Percentiles rank a stretch among this genome's conserved stretches.
phyloP scores from a whole-genome alignment of 2,113 vertebrate species.

The Gnathonemus longibarbis region DNA sequence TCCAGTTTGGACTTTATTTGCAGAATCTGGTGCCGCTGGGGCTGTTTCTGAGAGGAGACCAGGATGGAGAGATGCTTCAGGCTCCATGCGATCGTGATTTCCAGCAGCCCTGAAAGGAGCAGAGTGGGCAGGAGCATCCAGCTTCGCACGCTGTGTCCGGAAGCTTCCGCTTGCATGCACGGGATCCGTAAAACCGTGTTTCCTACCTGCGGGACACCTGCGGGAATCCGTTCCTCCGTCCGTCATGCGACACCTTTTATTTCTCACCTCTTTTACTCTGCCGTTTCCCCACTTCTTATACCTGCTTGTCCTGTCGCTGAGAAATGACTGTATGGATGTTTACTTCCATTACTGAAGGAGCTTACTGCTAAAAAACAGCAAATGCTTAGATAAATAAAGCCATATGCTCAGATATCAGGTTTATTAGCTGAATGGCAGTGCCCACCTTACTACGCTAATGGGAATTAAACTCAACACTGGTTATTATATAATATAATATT shows the following conservation, averaged over 20 bases:
- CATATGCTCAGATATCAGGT: constrained; percentile 8
- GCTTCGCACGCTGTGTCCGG: not conserved
- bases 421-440: not conserved
- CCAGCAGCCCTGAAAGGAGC: not conserved
- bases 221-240: not conserved
- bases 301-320: not conserved
- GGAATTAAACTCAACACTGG: constrained; percentile 7
- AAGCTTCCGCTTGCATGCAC: not conserved
- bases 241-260: not conserved
- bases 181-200: not conserved
- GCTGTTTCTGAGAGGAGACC: not conserved
- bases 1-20: not conserved
- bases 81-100: not conserved
- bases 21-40: not conserved
- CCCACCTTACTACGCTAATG: constrained; percentile 5
- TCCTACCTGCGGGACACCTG: not conserved
- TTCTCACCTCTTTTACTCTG: not conserved
- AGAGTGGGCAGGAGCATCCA: not conserved
- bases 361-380: not conserved
- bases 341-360: not conserved
- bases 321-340: not conserved
- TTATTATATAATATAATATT: not conserved
- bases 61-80: not conserved
- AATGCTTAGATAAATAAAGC: constrained; percentile 13
- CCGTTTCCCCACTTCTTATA: not conserved